Conservation (phyloP, 2,888 invertebrate genomes). For the Nomada goodeniana region DNA sequence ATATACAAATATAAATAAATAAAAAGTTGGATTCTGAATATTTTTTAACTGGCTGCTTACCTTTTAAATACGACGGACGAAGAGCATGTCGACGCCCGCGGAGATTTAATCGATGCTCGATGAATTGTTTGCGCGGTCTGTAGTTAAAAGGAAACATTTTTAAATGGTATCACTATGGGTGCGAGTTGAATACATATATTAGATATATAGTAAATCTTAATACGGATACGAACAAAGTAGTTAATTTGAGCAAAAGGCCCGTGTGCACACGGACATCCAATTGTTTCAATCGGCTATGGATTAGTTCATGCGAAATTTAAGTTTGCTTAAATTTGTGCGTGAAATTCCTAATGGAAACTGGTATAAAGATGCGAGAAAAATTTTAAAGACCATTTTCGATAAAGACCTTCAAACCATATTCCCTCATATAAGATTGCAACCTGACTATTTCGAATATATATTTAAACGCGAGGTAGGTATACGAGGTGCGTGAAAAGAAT, state of each 20-base stretch:
- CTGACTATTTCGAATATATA: not conserved
- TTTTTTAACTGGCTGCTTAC: constrained; percentile 21
- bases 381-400: constrained; percentile 2
- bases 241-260: not conserved
- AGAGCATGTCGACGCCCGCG: not conserved
- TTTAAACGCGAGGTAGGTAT: not conserved
- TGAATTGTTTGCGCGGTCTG: constrained; percentile 3
- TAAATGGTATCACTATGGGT: not conserved
- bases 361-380: constrained; percentile 42
- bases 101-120: not conserved
- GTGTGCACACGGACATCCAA: constrained; percentile 12
- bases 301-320: constrained; percentile 19
- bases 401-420: not conserved
- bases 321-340: constrained; percentile 24
- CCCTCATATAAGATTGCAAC: not conserved
- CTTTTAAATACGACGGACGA: not conserved
- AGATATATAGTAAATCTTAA: not conserved
- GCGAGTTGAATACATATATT: not conserved
- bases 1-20: not conserved
- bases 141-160: constrained; percentile 8
- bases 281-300: constrained; percentile 20
- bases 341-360: constrained; percentile 51
- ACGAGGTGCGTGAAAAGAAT: no score
- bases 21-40: not conserved
- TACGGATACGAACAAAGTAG: not conserved